Percentiles rank a stretch among this genome's conserved stretches.
Conservation (phyloP, 2,888 invertebrate species). For the Himalopsyche japonica region DNA sequence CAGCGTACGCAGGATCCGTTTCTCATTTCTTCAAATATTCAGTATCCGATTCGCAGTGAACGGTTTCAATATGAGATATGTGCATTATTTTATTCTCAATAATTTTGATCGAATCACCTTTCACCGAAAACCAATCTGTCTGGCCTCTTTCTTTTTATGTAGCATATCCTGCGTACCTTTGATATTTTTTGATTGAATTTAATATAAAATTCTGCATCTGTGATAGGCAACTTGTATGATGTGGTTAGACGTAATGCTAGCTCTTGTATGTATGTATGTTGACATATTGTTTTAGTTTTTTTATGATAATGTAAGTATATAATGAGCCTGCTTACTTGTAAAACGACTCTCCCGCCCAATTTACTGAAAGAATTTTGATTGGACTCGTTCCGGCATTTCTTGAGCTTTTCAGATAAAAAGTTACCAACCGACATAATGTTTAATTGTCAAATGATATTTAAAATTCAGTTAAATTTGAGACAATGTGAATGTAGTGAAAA, state of each 20-base stretch:
- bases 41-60: too few relatives aligned
- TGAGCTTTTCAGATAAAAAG: too few relatives aligned
- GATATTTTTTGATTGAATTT: neutral
- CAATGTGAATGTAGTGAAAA: too few relatives aligned
- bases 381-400: neutral
- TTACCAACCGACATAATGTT: too few relatives aligned
- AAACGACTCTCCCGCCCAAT: neutral
- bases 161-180: neutral
- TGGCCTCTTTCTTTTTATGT: neutral
- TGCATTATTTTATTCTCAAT: too few relatives aligned
- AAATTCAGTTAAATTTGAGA: too few relatives aligned
- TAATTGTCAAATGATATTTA: too few relatives aligned
- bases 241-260: constrained; percentile 21
- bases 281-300: constrained; percentile 10
- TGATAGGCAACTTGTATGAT: constrained; percentile 30
- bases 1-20: neutral
- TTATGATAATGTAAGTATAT: constrained; percentile 1
- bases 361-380: neutral
- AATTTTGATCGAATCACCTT: too few relatives aligned
- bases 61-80: too few relatives aligned
- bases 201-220: constrained; percentile 22
- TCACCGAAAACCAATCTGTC: neutral
- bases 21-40: neutral
- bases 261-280: constrained; percentile 7
- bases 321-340: constrained; percentile 18